These are phyloP conservation scores for Xerus rutilus DNA, from an alignment of 2,797 vertebrate genomes.

Conservation along the genomic window DNA sequence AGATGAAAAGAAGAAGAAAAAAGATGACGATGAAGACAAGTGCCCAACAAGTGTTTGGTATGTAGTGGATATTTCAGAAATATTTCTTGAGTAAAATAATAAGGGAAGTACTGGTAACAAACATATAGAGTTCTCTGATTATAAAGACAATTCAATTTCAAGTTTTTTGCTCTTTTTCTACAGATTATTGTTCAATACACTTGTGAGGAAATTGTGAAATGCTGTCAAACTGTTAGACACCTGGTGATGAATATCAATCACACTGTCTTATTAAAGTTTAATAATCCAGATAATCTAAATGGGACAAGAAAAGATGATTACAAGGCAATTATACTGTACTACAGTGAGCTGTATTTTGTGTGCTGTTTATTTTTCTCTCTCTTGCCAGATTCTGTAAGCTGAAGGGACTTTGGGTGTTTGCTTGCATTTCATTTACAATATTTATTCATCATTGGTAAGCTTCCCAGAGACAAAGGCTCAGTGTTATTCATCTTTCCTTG, in stretches of 20 bases:
- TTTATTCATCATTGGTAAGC: background rate
- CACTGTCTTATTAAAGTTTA: slow-evolving; percentile 46
- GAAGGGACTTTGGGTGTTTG: background rate
- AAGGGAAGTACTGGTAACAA: background rate
- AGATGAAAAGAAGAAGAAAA: background rate
- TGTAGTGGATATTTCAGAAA: background rate
- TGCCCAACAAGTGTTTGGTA: background rate
- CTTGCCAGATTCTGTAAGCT: background rate
- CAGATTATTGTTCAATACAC: slow-evolving; percentile 9
- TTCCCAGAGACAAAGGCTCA: background rate
- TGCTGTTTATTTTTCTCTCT: background rate
- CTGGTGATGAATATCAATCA: slow-evolving; percentile 13
- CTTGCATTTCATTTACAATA: background rate
- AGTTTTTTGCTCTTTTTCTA: slow-evolving; percentile 47
- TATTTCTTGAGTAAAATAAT: slow-evolving; percentile 42
- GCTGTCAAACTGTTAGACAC: background rate
- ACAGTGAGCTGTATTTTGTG: background rate
- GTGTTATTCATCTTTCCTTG: background rate
- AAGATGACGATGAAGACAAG: background rate
- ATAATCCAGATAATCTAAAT: slow-evolving; percentile 22
- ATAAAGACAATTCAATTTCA: slow-evolving; percentile 37
- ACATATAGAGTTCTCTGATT: slow-evolving; percentile 23
- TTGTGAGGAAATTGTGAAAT: slow-evolving; percentile 57
- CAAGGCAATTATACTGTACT: background rate
- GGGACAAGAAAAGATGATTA: background rate